Base-by-base conservation (phyloP, 2,888 invertebrate species). In the Dione vanillae region DNA sequence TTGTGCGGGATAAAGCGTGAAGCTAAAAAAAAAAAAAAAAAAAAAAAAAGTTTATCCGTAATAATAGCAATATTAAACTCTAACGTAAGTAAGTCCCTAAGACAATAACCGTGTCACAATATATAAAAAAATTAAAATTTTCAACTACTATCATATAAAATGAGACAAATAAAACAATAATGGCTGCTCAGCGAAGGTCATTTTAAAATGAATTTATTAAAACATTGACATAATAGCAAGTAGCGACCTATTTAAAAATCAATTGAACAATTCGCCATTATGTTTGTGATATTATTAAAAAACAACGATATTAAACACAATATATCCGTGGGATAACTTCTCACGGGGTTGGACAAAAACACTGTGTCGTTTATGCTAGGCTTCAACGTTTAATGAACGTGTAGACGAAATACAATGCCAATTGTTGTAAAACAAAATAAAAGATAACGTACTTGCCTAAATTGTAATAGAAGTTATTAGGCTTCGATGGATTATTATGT, bases 231-330 rank as follows among this genome's bases (percentile, higher is more conserved):
- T 61, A 54, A 40, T 40, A 47, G 40, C 62, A 86, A 52, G 19
- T 27, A 41, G 35, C 68, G 86, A 85, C 86, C 86, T 78, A 78
- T 77, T 79, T 80, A 80, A 61, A 76, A 80, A 85, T 87, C 85
- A 85, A 88, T 86, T 87, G 86, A 89, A 92, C 92, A 92, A 92
- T 92, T 88, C 88, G 79, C 90, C 84, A 92, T 92, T 92, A 91
- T 92, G 85, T 82, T 85, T 82, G 85, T 87, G 88, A 90, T 90
- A 86, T 84, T 88, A 87, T 87, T 87, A 87, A 87, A 90, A 71
- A 88, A 89, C 61, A 85, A 81, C 77, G 73, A 74, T 83, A 84
- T 87, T 86, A 88, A 89, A 85, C 77, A 91, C 89, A 91, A 89
- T 88, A 81, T 78, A 71, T 80, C 77, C 86, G 89, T 92, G 92